Conservation (phyloP, 2,797 vertebrate species). For the Acipenser ruthenus region DNA sequence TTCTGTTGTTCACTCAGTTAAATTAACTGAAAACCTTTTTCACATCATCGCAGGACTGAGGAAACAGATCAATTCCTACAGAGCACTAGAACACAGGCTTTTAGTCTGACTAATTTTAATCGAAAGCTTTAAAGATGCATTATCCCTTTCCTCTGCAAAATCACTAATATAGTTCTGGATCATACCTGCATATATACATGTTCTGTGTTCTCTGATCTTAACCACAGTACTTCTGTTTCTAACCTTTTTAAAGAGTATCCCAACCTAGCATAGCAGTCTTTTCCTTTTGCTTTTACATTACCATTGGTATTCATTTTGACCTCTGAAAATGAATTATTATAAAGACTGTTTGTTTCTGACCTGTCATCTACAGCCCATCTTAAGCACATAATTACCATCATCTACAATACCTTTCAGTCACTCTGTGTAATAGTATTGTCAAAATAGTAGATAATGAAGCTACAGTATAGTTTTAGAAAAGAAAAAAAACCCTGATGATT, state of each 20-base stretch:
- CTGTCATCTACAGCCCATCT: too few species aligned
- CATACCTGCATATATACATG: too few species aligned
- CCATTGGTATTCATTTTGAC: too few species aligned
- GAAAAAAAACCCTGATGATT: neutral
- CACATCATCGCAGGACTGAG: conserved; percentile 14
- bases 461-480: neutral
- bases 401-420: neutral
- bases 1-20: conserved; percentile 23
- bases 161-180: too few species aligned
- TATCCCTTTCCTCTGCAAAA: neutral
- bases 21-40: conserved; percentile 11
- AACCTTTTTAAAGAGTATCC: too few species aligned
- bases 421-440: neutral
- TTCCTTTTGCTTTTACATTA: too few species aligned
- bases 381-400: too few species aligned
- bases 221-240: too few species aligned
- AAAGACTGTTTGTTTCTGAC: too few species aligned
- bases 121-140: neutral
- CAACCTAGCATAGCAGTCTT: too few species aligned
- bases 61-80: neutral
- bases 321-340: too few species aligned
- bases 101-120: neutral
- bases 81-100: neutral
- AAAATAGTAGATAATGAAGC: neutral
- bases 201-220: too few species aligned